These are phyloP conservation scores for Xiphophorus hellerii DNA, from an alignment of 2,113 vertebrate genomes.

Conservation along the genomic window DNA sequence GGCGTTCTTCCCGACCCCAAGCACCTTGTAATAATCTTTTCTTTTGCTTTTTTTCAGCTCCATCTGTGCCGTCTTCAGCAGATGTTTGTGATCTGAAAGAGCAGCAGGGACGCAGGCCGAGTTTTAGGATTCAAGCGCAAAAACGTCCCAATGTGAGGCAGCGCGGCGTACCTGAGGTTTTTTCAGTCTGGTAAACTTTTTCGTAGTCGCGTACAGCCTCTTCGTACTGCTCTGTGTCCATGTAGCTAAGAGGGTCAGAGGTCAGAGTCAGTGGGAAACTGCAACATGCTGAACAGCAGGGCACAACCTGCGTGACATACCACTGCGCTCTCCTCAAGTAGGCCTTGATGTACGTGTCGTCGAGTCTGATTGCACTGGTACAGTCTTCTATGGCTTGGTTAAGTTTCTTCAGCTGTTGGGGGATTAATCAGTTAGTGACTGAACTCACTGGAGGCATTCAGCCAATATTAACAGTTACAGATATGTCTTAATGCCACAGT, in stretches of 20 bases:
- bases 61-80: constrained; percentile 92
- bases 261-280: constrained; percentile 25
- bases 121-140: neutral
- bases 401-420: constrained; percentile 88
- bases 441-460: neutral
- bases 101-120: neutral
- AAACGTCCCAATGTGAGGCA: neutral
- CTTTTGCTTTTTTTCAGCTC: constrained; percentile 96
- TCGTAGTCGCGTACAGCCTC: constrained; percentile 96
- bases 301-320: constrained; percentile 71
- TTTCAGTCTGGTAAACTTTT: constrained; percentile 96
- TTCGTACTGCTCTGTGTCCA: constrained; percentile 94
- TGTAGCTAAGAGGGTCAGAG: constrained; percentile 82
- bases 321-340: constrained; percentile 96
- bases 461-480: neutral
- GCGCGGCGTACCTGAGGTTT: constrained; percentile 88
- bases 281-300: constrained; percentile 2
- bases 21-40: constrained; percentile 98
- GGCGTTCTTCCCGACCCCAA: constrained; percentile 91
- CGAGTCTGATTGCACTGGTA: constrained; percentile 91
- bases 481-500: neutral
- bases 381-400: constrained; percentile 95
- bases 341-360: constrained; percentile 93
- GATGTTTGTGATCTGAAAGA: constrained; percentile 90
- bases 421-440: neutral